Conservation (phyloP, 2,113 vertebrate species). For the Elanoides forficatus region DNA sequence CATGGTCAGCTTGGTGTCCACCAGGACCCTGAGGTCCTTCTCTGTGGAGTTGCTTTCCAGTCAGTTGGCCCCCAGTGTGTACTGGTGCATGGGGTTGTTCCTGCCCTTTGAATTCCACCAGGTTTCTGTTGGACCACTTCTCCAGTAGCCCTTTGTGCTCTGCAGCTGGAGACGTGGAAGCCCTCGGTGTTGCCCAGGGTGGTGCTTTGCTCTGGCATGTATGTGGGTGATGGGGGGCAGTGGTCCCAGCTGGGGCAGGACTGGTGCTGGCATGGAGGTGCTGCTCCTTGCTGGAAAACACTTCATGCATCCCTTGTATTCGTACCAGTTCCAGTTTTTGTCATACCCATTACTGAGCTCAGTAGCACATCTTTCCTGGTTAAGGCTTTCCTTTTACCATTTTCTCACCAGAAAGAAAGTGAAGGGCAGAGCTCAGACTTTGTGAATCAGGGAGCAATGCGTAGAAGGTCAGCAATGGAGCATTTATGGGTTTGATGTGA, state of each 20-base stretch:
- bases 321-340: not conserved
- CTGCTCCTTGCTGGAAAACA: not conserved
- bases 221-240: not conserved
- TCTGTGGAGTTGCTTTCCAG: not conserved
- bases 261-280: not conserved
- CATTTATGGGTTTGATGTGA: no score
- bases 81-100: not conserved
- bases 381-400: not conserved
- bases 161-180: not conserved
- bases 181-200: not conserved
- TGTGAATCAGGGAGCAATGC: not conserved
- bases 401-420: not conserved
- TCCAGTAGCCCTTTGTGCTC: not conserved
- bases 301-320: fast-evolving
- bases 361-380: no score
- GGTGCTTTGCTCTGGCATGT: not conserved
- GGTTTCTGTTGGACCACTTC: not conserved
- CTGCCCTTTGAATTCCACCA: not conserved
- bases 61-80: not conserved
- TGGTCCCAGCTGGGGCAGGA: not conserved
- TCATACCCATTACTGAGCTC: not conserved
- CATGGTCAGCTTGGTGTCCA: not conserved
- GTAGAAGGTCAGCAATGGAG: fast-evolving
- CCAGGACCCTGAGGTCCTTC: not conserved
- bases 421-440: not conserved